Percentiles rank a stretch among this genome's conserved stretches.
These are phyloP conservation scores for Lepidochrysops patricia DNA, from an alignment of 2,888 invertebrate genomes.

Conservation along the genomic window DNA sequence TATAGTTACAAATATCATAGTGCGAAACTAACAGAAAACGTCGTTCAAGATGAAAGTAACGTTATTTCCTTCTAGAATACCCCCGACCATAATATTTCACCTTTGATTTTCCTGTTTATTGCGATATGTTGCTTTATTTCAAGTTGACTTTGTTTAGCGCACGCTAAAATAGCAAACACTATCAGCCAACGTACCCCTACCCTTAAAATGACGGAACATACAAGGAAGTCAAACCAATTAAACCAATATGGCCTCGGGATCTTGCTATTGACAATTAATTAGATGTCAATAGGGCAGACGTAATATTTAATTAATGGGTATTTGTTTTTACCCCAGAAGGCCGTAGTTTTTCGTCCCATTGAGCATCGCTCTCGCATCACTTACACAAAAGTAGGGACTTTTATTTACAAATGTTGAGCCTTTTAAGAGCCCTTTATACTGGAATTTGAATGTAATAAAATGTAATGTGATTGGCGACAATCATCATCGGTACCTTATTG, in stretches of 20 bases:
- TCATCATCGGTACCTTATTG: neutral
- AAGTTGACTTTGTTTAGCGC: neutral
- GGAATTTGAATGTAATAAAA: slow-evolving; percentile 1
- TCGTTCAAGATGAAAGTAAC: too few relatives aligned
- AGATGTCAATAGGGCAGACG: slow-evolving; percentile 13
- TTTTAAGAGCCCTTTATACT: neutral
- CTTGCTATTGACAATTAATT: slow-evolving; percentile 15
- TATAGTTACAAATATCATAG: too few relatives aligned
- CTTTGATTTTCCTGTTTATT: too few relatives aligned
- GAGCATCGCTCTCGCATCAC: neutral
- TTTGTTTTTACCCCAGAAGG: neutral
- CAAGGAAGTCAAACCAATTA: neutral
- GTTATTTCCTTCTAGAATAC: too few relatives aligned
- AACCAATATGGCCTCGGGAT: neutral
- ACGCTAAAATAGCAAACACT: neutral
- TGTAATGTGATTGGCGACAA: neutral
- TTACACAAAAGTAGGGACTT: slow-evolving; percentile 6
- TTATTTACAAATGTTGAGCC: slow-evolving; percentile 8
- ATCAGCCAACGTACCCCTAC: too few relatives aligned
- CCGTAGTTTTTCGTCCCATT: slow-evolving; percentile 7
- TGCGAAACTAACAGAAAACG: too few relatives aligned
- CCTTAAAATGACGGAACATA: too few relatives aligned
- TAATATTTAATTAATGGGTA: slow-evolving; percentile 17
- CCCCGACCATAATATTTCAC: too few relatives aligned
- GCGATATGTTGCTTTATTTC: too few relatives aligned